Conservation (phyloP, 1,140 invertebrate species). For the Apis dorsata region DNA sequence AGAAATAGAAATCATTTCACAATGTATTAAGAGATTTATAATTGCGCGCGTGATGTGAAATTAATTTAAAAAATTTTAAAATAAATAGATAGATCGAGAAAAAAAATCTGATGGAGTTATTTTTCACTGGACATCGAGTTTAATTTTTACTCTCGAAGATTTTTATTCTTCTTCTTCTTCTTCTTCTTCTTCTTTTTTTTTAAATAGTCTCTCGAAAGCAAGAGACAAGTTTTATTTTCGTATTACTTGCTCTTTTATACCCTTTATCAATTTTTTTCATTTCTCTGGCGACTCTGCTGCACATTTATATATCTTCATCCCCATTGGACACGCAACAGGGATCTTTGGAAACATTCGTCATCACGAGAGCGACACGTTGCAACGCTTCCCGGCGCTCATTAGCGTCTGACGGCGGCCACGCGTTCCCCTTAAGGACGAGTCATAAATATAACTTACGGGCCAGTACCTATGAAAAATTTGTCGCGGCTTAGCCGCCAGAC, state of each 20-base stretch:
- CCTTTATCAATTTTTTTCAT: background rate
- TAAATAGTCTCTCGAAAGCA: background rate
- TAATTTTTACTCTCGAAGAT: no score
- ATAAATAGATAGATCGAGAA: no score
- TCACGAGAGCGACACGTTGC: slow-evolving; percentile 39
- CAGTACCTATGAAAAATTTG: slow-evolving; percentile 72
- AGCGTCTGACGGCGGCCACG: slow-evolving; percentile 65
- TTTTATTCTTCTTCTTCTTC: no score
- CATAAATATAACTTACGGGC: slow-evolving; percentile 70
- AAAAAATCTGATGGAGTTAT: no score
- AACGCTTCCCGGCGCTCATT: slow-evolving; percentile 64
- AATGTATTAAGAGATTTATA: no score
- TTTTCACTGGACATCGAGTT: no score
- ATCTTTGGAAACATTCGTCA: slow-evolving; percentile 68
- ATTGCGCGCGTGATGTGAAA: no score
- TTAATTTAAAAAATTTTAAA: no score
- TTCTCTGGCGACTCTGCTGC: background rate
- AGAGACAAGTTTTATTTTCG: no score
- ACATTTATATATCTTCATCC: background rate
- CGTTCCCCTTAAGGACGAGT: slow-evolving; percentile 66
- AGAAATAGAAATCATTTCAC: no score
- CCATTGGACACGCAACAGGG: background rate
- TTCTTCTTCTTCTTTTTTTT: background rate
- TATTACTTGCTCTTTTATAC: background rate
- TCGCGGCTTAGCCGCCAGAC: slow-evolving; percentile 64